A percentile compares a stretch with the other conserved stretches of the same genome.
phyloP scores from a whole-genome alignment of 2,888 invertebrate species.

The Drosophila ustulata region DNA sequence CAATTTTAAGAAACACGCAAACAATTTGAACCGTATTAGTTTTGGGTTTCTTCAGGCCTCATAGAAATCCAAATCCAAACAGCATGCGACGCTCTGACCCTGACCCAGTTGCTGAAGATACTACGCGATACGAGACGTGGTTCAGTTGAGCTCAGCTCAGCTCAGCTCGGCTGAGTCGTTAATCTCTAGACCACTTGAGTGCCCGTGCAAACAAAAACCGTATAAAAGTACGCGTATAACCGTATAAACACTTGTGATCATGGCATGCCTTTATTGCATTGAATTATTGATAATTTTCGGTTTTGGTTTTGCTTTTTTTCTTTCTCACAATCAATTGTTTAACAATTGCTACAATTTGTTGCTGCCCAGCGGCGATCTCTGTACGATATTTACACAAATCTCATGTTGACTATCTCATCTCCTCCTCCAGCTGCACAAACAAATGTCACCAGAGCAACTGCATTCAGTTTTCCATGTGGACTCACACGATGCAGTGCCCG shows the following conservation, averaged over 20 bases:
- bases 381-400: conserved; percentile 19
- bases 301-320: not conserved
- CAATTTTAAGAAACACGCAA: conserved; percentile 59
- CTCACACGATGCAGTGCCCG: conserved; percentile 89
- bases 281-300: conserved; percentile 69
- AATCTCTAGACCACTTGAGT: conserved; percentile 63
- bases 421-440: conserved; percentile 91
- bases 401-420: not conserved
- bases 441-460: conserved; percentile 94
- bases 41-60: conserved; percentile 34
- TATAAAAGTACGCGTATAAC: conserved; percentile 43
- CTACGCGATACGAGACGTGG: conserved; percentile 26
- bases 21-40: conserved; percentile 48
- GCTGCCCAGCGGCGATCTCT: conserved; percentile 44
- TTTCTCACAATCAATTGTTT: conserved; percentile 55
- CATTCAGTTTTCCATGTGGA: conserved; percentile 94
- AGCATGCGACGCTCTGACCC: conserved; percentile 70
- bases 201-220: conserved; percentile 43
- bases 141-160: conserved; percentile 12
- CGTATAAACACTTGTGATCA: conserved; percentile 65
- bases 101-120: conserved; percentile 77
- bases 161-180: conserved; percentile 55
- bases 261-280: conserved; percentile 49
- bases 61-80: conserved; percentile 43
- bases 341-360: conserved; percentile 74